phyloP scores from a whole-genome alignment of 2,888 invertebrate species.

The Stenolophus ochropezus region DNA sequence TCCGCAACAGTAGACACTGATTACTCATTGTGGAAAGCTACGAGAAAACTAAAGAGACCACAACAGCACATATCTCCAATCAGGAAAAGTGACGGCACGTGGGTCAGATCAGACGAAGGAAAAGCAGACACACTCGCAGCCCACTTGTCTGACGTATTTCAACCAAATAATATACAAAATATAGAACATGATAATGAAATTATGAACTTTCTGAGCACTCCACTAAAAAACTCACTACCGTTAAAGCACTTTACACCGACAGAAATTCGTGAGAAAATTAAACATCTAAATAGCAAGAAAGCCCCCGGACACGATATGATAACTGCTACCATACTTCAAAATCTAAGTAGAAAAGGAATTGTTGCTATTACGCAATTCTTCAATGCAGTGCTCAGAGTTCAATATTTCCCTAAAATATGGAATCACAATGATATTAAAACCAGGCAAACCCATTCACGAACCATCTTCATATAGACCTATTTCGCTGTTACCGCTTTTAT shows the following conservation, averaged over 20 bases:
- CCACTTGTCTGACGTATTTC: too few relatives aligned
- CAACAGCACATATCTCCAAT: slow-evolving; percentile 48
- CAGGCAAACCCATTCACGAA: slow-evolving; percentile 12
- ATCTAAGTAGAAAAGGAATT: slow-evolving; percentile 59
- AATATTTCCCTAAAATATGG: slow-evolving; percentile 61
- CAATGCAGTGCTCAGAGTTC: too few relatives aligned
- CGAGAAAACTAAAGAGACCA: slow-evolving; percentile 53
- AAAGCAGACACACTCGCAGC: too few relatives aligned
- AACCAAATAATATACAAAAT: too few relatives aligned
- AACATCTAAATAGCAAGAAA: slow-evolving; percentile 54
- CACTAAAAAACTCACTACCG: too few relatives aligned
- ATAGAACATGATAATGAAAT: too few relatives aligned
- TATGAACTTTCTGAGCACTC: too few relatives aligned
- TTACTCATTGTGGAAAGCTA: slow-evolving; percentile 61
- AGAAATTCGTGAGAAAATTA: too few relatives aligned
- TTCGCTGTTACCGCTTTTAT: too few relatives aligned
- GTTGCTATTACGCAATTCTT: too few relatives aligned
- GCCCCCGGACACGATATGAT: slow-evolving; percentile 64
- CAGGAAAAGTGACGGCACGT: slow-evolving; percentile 34
- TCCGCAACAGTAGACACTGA: slow-evolving; percentile 29
- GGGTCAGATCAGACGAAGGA: too few relatives aligned
- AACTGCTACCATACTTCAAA: slow-evolving; percentile 62
- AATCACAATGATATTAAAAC: slow-evolving; percentile 42
- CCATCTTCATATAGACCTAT: slow-evolving; percentile 56
- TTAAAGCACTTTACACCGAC: too few relatives aligned